Evolutionary conservation across 92 coral and sea anemone genomes (phyloP).

Genomic region (Nematostella vectensis): DNA sequence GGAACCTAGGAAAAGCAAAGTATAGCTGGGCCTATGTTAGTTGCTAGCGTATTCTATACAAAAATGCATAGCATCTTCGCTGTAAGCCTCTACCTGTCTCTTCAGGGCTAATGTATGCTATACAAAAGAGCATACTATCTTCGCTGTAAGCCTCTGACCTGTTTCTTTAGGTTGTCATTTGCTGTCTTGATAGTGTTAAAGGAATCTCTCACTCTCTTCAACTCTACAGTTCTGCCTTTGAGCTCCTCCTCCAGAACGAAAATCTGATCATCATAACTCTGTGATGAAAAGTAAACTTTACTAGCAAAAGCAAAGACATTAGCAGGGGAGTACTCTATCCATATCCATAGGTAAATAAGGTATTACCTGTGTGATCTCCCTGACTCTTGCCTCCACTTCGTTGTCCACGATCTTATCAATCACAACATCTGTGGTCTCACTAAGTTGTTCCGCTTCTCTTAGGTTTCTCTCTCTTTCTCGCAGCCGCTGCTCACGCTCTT

Average conservation of each 20-base stretch:
- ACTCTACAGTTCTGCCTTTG: slow-evolving; percentile 74
- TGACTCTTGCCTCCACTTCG: slow-evolving; percentile 75
- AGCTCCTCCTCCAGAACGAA: slow-evolving; percentile 61
- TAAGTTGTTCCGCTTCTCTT: slow-evolving; percentile 76
- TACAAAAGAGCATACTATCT: too few relatives aligned
- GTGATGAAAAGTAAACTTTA: not conserved
- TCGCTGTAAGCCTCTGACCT: too few relatives aligned
- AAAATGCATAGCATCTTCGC: too few relatives aligned
- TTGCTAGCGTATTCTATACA: too few relatives aligned
- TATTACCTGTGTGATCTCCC: slow-evolving; percentile 70
- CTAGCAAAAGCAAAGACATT: not conserved
- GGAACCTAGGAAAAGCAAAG: too few relatives aligned
- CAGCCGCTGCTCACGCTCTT: slow-evolving; percentile 66
- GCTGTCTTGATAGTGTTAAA: slow-evolving; percentile 93
- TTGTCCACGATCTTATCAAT: slow-evolving; percentile 66
- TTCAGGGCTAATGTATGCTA: too few relatives aligned
- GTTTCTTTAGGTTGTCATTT: slow-evolving; percentile 83
- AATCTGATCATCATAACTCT: slow-evolving; percentile 74
- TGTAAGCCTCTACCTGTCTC: too few relatives aligned
- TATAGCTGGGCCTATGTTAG: too few relatives aligned
- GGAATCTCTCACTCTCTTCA: slow-evolving; percentile 80
- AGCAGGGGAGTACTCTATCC: not conserved
- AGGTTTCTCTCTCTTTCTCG: slow-evolving; percentile 79
- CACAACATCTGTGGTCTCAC: slow-evolving; percentile 67
- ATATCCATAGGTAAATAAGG: too few relatives aligned